Conservation (phyloP, 2,797 vertebrate species). For the Rhincodon typus region DNA sequence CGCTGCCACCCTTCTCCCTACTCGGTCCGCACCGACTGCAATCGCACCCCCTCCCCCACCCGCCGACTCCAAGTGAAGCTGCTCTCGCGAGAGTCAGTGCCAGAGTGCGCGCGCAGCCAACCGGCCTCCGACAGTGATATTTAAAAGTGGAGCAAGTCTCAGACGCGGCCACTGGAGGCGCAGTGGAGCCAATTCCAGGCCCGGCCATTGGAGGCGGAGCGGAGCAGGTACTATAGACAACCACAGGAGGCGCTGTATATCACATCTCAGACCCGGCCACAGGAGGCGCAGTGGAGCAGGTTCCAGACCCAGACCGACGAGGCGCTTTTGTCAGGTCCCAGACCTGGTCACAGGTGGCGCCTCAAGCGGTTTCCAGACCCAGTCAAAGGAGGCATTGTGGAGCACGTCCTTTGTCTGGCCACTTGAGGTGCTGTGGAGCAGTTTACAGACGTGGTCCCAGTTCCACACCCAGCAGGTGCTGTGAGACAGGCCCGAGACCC, state of each 20-base stretch:
- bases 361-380: too few relatives aligned
- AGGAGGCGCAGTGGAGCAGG: neutral
- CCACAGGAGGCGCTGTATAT: neutral
- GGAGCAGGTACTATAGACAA: neutral
- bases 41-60: neutral
- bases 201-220: neutral
- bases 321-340: too few relatives aligned
- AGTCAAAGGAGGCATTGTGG: too few relatives aligned
- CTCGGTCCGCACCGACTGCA: constrained; percentile 45
- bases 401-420: neutral
- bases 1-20: constrained; percentile 47
- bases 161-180: neutral
- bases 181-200: neutral
- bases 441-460: neutral
- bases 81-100: neutral
- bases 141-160: neutral
- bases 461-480: neutral
- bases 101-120: neutral
- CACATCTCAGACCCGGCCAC: neutral
- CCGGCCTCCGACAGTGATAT: neutral
- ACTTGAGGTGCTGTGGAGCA: too few relatives aligned
- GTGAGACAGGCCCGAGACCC: too few relatives aligned
- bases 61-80: neutral
- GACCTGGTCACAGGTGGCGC: too few relatives aligned
- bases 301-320: neutral